A percentile compares a stretch with the other conserved stretches of the same genome.
These are phyloP conservation scores for Chaetodon auriga DNA, from an alignment of 2,113 vertebrate species.

Conservation along the genomic window DNA sequence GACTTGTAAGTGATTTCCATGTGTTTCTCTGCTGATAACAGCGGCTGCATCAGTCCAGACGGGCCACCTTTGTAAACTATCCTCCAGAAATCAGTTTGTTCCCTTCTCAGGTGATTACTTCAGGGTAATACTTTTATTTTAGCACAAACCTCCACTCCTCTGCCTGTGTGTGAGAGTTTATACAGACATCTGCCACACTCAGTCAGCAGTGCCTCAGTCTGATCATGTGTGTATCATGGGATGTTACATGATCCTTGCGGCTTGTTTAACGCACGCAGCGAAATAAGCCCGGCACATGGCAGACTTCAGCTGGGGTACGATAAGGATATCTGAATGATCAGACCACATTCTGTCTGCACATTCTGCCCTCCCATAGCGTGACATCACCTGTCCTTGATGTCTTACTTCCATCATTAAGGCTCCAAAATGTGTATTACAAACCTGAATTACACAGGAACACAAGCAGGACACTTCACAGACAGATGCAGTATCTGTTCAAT, in stretches of 20 bases:
- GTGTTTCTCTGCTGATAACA: conserved; percentile 47
- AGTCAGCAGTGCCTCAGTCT: background rate
- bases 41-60: conserved; percentile 15
- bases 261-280: conserved; percentile 22
- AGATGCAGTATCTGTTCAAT: conserved; percentile 1
- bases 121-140: background rate
- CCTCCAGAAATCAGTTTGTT: conserved; percentile 42
- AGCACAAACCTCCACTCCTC: background rate
- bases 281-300: conserved; percentile 12
- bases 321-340: conserved; percentile 29
- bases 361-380: background rate
- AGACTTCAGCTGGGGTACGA: conserved; percentile 22
- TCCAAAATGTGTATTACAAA: conserved; percentile 17
- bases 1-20: conserved; percentile 7
- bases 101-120: conserved; percentile 35
- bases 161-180: background rate
- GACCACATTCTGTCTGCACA: conserved; percentile 24
- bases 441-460: conserved; percentile 1
- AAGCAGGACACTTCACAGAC: conserved; percentile 14
- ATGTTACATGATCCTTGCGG: background rate
- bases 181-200: conserved; percentile 1
- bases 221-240: background rate
- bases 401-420: conserved; percentile 14
- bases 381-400: conserved; percentile 15
- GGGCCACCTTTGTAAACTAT: conserved; percentile 33